A percentile compares a stretch with the other conserved stretches of the same genome.
phyloP scores from a whole-genome alignment of 2,113 vertebrate genomes.

The Indicator maculatus region DNA sequence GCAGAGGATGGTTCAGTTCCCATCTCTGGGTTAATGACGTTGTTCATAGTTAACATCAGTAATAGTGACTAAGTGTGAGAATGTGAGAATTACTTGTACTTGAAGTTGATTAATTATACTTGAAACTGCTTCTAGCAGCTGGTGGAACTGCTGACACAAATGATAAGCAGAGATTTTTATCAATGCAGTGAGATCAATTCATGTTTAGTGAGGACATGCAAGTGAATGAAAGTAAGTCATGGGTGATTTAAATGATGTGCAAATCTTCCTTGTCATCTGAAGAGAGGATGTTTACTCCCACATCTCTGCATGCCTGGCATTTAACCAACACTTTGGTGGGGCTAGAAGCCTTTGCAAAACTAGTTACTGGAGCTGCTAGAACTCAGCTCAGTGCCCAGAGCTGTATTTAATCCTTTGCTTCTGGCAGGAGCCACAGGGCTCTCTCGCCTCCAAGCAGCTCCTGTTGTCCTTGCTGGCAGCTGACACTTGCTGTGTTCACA shows the following conservation, averaged over 20 bases:
- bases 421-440: neutral
- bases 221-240: neutral
- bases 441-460: neutral
- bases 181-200: neutral
- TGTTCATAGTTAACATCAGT: neutral
- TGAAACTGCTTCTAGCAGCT: constrained; percentile 23
- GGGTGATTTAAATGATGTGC: neutral
- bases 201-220: neutral
- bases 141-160: neutral
- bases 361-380: neutral
- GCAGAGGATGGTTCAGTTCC: neutral
- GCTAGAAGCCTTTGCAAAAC: constrained; percentile 16
- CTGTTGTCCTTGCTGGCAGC: neutral
- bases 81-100: neutral
- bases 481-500: neutral
- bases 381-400: neutral
- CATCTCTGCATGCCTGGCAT: neutral
- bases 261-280: neutral
- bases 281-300: neutral
- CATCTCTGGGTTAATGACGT: neutral
- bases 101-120: constrained; percentile 19
- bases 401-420: constrained; percentile 27
- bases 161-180: neutral
- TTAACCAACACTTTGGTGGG: constrained; percentile 13
- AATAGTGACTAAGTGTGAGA: neutral